Evolutionary conservation across 2,888 invertebrate species (phyloP).

Genomic region (Scaptomyza tumidula): DNA sequence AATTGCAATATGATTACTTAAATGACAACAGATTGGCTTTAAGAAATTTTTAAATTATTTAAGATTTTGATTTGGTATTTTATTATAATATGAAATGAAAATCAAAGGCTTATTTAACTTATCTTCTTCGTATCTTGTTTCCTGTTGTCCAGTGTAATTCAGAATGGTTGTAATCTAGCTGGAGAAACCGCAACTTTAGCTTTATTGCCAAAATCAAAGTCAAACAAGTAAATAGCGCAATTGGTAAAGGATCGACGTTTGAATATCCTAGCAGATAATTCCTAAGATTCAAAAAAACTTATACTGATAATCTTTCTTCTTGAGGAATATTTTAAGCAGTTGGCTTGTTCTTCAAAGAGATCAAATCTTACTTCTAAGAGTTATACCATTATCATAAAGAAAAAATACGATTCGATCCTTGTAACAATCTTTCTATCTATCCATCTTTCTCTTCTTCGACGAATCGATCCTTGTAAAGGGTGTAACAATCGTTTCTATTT

Average conservation of each 20-base stretch:
- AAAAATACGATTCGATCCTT: background rate
- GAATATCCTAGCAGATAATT: background rate
- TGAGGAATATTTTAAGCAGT: background rate
- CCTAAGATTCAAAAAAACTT: no score
- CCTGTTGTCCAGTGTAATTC: conserved; percentile 44
- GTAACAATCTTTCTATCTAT: background rate
- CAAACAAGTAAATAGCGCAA: conserved; percentile 33
- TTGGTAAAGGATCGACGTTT: background rate
- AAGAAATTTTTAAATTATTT: background rate
- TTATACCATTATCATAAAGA: no score
- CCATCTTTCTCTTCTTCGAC: background rate
- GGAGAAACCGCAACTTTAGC: conserved; percentile 22
- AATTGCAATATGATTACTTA: background rate
- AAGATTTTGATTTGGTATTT: no score
- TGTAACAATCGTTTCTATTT: background rate
- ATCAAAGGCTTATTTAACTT: background rate
- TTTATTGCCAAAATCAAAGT: conserved; percentile 68
- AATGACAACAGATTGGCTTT: background rate
- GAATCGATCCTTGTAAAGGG: no score
- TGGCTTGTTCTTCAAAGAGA: background rate
- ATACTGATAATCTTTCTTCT: no score
- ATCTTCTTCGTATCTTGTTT: background rate
- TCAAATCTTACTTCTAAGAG: background rate
- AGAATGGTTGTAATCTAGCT: conserved; percentile 34
- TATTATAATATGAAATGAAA: background rate